Evolutionary conservation across 2,113 vertebrate species (phyloP).

Genomic region (Acanthisitta chloris): DNA sequence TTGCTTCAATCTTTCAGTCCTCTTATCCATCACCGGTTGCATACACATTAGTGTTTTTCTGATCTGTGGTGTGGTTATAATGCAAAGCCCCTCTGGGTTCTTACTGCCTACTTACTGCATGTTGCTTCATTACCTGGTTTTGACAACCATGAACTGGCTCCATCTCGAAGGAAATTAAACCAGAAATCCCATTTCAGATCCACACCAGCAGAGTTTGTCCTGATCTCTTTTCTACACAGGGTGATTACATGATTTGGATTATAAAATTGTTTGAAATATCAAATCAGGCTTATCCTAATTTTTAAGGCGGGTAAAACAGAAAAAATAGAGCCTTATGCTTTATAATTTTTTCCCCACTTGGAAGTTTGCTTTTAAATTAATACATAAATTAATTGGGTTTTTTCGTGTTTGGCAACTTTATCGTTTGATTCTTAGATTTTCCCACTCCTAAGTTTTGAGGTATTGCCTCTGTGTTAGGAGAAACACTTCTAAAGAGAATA

Average conservation of each 20-base stretch:
- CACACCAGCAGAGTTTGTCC: not conserved
- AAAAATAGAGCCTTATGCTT: not conserved
- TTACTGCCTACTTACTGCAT: not conserved
- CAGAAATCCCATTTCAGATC: not conserved
- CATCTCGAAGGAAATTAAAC: not conserved
- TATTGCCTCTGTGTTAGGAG: not conserved
- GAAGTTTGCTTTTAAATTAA: not conserved
- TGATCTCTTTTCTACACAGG: not conserved
- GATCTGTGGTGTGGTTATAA: not conserved
- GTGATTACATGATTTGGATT: not conserved
- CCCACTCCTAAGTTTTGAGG: not conserved
- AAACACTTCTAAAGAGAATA: not conserved
- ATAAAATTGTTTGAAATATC: not conserved
- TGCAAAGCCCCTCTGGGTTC: not conserved
- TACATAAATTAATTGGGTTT: not conserved
- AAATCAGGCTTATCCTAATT: accelerated
- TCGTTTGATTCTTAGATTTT: not conserved
- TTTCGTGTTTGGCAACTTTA: not conserved
- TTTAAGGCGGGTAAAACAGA: not conserved
- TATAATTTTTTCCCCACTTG: not conserved
- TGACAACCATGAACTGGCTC: not conserved
- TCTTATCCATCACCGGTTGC: not conserved
- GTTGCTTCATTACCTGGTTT: not conserved
- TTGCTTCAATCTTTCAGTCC: not conserved
- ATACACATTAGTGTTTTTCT: not conserved